phyloP scores from a whole-genome alignment of 2,797 vertebrate genomes.

The Pangasius mekongensis region DNA sequence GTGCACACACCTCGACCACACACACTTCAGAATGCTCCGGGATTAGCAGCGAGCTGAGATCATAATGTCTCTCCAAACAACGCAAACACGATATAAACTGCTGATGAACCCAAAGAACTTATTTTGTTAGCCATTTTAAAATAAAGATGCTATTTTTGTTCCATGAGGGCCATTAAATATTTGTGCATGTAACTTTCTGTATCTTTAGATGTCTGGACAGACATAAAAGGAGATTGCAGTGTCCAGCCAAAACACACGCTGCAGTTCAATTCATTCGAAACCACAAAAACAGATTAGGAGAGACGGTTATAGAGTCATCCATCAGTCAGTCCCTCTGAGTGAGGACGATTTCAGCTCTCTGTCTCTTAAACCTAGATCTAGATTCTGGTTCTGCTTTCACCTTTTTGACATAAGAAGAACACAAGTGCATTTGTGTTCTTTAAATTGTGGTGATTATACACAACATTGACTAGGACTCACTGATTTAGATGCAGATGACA shows the following conservation, averaged over 20 bases:
- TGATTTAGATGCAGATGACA: background rate
- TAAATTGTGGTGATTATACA: background rate
- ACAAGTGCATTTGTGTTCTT: background rate
- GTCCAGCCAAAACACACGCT: slow-evolving; percentile 26
- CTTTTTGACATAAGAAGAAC: background rate
- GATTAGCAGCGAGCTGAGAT: background rate
- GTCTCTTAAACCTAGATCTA: background rate
- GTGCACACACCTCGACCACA: background rate
- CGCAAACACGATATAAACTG: background rate
- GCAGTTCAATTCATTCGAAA: slow-evolving; percentile 36
- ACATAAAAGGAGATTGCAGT: slow-evolving; percentile 36
- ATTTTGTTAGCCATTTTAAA: background rate
- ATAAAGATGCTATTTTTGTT: slow-evolving; percentile 1
- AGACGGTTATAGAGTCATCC: slow-evolving; percentile 37
- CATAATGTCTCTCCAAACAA: background rate
- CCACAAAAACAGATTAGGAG: slow-evolving; percentile 53
- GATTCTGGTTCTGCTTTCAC: background rate
- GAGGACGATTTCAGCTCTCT: background rate
- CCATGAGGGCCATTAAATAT: background rate
- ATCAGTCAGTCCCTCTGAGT: background rate
- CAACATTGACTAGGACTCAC: background rate
- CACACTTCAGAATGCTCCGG: background rate
- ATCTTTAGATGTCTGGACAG: slow-evolving; percentile 60
- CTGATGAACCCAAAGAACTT: background rate
- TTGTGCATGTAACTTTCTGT: background rate